Base-by-base conservation (phyloP, 2,888 invertebrate genomes). In the Drosophila imparisetae region DNA sequence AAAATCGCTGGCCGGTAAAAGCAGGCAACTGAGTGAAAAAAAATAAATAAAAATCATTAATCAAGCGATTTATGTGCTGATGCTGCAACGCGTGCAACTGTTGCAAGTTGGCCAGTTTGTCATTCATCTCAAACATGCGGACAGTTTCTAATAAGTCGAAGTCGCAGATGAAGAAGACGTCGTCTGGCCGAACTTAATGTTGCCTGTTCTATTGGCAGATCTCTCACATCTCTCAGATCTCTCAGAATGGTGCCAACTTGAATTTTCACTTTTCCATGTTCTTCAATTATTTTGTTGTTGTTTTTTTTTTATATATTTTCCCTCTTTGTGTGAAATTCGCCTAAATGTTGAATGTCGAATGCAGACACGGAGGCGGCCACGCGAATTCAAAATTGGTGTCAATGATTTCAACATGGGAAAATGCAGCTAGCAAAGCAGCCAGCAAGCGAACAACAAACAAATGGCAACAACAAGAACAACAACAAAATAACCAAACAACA, bases 351-450 rank as follows among this genome's bases (percentile, higher is more conserved):
- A 78, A 67, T 70, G 71, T 69, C 18, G n/a, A 27, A 50, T 36
- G 10, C 18, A 18, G 54, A 67, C 77, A 86, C 72, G 69, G 70
- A 87, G 76, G 82, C 80, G 81, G 75, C 80, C 58, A 61, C 72
- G 67, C 63, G 66, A 75, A 79, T 72, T 68, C 45, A n/a, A 86
- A 84, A 84, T 87, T 87, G 90, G 86, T 87, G 86, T 87, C 86
- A 87, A 90, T 87, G 86, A 87, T 86, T 90, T 84, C 82, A 84
- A 86, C 90, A 90, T 86, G 87, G 89, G 90, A 90, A 86, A 83
- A 90, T 73, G 81, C 69, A 66, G 52, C 62, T 61, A 49, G 54
- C 61, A 49, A 60, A 36, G 34, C 34, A 64, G 32, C 76, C 18
- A 55, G 45, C 62, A 68, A 48, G 40, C 54, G 52, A 53, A 50